A percentile compares a stretch with the other conserved stretches of the same genome.
phyloP scores from a whole-genome alignment of 2,888 invertebrate genomes.

The Euzetes globulus region DNA sequence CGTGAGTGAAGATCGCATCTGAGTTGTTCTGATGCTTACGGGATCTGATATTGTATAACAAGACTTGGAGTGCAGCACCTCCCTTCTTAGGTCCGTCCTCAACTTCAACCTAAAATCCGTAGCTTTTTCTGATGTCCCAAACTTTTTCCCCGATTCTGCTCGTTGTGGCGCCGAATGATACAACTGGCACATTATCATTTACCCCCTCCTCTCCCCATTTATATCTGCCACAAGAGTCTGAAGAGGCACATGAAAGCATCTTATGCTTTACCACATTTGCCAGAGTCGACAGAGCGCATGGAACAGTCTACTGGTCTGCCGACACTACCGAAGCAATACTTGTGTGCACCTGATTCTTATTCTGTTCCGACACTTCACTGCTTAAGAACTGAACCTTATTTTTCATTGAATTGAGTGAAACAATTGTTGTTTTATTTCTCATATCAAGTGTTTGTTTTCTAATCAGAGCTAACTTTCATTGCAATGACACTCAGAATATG shows the following conservation, averaged over 20 bases:
- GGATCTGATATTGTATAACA: slow-evolving; percentile 33
- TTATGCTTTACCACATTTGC: background rate
- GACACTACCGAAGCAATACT: background rate
- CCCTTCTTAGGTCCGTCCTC: slow-evolving; percentile 15
- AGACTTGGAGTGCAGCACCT: background rate
- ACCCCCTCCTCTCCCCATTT: slow-evolving; percentile 39
- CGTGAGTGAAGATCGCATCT: slow-evolving; percentile 19
- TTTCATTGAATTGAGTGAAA: slow-evolving; percentile 2
- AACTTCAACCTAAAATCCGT: slow-evolving; percentile 23
- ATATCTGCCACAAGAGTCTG: slow-evolving; percentile 40
- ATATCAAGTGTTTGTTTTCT: background rate
- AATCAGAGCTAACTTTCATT: background rate
- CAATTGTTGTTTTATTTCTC: background rate
- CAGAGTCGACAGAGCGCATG: slow-evolving; percentile 8
- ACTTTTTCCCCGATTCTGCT: slow-evolving; percentile 40
- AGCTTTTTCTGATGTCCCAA: slow-evolving; percentile 28
- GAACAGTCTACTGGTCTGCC: background rate
- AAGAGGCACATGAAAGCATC: slow-evolving; percentile 24
- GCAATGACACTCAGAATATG: background rate
- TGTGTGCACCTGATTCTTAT: background rate
- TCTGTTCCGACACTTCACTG: background rate
- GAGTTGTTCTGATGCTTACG: slow-evolving; percentile 32
- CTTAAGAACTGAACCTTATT: background rate
- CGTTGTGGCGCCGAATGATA: slow-evolving; percentile 41
- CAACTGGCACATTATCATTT: slow-evolving; percentile 42